A percentile compares a stretch with the other conserved stretches of the same genome.
Evolutionary conservation across 2,888 invertebrate genomes (phyloP).

Genomic region (Parnassius apollo): DNA sequence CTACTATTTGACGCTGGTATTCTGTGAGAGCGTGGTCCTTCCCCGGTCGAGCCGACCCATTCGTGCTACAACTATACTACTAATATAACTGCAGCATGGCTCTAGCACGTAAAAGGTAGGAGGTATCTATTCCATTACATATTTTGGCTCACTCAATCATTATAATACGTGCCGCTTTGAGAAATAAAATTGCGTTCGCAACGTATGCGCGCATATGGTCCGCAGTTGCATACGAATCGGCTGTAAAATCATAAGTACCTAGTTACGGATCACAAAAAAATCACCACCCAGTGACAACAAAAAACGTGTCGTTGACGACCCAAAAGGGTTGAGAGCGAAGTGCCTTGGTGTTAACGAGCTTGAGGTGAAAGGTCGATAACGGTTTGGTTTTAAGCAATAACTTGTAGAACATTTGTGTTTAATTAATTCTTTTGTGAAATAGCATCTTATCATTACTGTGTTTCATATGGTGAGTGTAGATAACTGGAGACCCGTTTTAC

Average conservation of each 20-base stretch:
- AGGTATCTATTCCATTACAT: too few relatives aligned
- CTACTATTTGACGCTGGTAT: too few relatives aligned
- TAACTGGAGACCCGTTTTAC: too few relatives aligned
- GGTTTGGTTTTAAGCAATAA: conserved; percentile 3
- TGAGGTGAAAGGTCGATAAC: conserved; percentile 20
- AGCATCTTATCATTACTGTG: too few relatives aligned
- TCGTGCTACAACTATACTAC: too few relatives aligned
- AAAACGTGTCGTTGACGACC: conserved; percentile 29
- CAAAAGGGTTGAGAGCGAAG: conserved; percentile 34
- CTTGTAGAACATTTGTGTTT: background rate
- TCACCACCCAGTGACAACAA: conserved; percentile 40
- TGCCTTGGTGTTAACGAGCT: conserved; percentile 17
- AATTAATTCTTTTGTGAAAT: background rate
- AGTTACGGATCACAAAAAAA: conserved; percentile 36
- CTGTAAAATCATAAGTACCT: conserved; percentile 49
- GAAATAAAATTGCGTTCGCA: conserved; percentile 25
- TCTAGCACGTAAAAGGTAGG: too few relatives aligned
- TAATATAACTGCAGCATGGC: too few relatives aligned
- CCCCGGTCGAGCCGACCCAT: too few relatives aligned
- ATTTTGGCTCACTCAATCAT: too few relatives aligned
- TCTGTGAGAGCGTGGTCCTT: too few relatives aligned
- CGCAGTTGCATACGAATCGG: conserved; percentile 51
- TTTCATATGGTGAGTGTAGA: too few relatives aligned
- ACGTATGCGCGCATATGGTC: conserved; percentile 56
- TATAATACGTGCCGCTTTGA: background rate